These are phyloP conservation scores for Rhadinocentrus ornatus DNA, from an alignment of 2,797 vertebrate species.

Conservation along the genomic window DNA sequence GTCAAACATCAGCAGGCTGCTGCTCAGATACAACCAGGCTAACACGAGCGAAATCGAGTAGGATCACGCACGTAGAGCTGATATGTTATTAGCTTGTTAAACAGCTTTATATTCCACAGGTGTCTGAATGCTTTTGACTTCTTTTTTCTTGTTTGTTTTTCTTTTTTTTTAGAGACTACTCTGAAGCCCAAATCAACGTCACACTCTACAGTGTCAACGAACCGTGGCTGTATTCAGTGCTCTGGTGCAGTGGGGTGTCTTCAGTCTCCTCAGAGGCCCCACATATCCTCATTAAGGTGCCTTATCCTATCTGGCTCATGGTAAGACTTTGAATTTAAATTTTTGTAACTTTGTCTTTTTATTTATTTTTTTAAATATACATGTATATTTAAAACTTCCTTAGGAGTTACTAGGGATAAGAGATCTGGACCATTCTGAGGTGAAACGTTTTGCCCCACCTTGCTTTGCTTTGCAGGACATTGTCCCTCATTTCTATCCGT, in stretches of 20 bases:
- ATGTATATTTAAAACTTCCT: no score
- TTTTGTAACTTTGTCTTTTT: background rate
- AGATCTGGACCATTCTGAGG: no score
- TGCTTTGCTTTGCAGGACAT: no score
- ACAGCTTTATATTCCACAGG: background rate
- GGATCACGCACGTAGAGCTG: background rate
- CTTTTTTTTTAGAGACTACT: constrained; percentile 83
- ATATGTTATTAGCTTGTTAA: background rate
- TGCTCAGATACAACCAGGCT: constrained; percentile 92
- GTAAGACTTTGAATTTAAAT: constrained; percentile 78
- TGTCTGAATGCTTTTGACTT: constrained; percentile 4
- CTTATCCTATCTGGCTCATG: constrained; percentile 94
- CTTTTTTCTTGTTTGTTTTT: no score
- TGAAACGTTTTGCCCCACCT: no score
- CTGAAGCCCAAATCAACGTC: constrained; percentile 86
- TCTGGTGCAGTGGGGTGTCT: constrained; percentile 92
- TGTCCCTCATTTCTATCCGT: background rate
- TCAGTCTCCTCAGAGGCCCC: constrained; percentile 92
- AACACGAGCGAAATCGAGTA: constrained; percentile 88
- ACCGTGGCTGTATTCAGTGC: constrained; percentile 94
- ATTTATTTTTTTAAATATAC: background rate
- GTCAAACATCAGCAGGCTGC: constrained; percentile 85
- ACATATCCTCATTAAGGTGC: constrained; percentile 89
- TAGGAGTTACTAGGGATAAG: background rate
- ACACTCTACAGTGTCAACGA: constrained; percentile 92